Percentiles rank a stretch among this genome's conserved stretches.
Evolutionary conservation across 2,113 vertebrate genomes (phyloP).

Genomic region (Antidorcas marsupialis): DNA sequence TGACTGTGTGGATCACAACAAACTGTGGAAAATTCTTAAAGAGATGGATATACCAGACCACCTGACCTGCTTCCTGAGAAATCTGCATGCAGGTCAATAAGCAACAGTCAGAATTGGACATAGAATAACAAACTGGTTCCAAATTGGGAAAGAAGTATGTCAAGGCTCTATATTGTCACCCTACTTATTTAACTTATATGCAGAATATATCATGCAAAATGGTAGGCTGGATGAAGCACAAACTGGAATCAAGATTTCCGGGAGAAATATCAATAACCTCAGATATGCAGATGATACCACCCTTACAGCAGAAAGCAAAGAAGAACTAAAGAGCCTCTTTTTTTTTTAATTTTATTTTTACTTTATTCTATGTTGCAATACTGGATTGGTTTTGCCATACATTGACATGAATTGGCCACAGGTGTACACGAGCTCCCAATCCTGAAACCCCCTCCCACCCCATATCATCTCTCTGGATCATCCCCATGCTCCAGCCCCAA

Average conservation of each 20-base stretch:
- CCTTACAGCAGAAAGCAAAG: neutral
- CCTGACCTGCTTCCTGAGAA: neutral
- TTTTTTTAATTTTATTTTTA: too few species aligned
- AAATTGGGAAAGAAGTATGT: neutral
- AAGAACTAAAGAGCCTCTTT: neutral
- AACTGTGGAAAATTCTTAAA: neutral
- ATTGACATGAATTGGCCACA: too few species aligned
- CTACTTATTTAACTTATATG: neutral
- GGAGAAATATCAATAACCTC: neutral
- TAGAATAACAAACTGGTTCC: neutral
- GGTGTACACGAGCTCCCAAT: too few species aligned
- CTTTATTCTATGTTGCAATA: too few species aligned
- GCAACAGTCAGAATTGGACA: neutral
- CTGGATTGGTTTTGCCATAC: too few species aligned
- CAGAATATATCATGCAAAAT: neutral
- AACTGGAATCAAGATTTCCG: rapidly evolving
- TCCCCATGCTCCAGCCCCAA: too few species aligned
- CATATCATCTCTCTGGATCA: too few species aligned
- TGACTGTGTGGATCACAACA: neutral
- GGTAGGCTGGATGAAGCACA: rapidly evolving
- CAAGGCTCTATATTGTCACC: neutral
- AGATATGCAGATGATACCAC: neutral
- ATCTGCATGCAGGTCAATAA: neutral
- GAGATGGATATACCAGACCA: neutral
- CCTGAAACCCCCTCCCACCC: too few species aligned